Evolutionary conservation across 1,140 invertebrate species (phyloP).

Genomic region (Diachasmimorpha longicaudata): DNA sequence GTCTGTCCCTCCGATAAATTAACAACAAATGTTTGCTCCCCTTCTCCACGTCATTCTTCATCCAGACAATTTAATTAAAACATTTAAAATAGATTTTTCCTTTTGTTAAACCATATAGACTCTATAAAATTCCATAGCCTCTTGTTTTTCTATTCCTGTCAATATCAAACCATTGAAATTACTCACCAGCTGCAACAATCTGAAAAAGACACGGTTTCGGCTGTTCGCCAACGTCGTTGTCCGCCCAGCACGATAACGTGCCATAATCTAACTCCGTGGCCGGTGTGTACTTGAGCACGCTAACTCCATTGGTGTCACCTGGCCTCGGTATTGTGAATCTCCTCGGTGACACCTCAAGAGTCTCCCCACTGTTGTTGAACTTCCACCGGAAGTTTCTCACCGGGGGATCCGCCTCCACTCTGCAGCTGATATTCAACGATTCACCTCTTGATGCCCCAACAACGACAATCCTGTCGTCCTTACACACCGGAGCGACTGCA

Average conservation of each 20-base stretch:
- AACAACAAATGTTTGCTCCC: too few species aligned
- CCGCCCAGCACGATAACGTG: conserved; percentile 78
- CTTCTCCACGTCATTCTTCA: too few species aligned
- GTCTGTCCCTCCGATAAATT: too few species aligned
- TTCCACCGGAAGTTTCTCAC: conserved; percentile 87
- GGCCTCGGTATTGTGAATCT: conserved; percentile 63
- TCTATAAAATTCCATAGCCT: too few species aligned
- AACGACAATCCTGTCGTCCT: conserved; percentile 74
- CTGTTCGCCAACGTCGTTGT: conserved; percentile 78
- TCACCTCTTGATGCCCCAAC: conserved; percentile 86
- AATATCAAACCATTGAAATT: not conserved
- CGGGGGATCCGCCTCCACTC: conserved; percentile 86
- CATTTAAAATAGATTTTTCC: too few species aligned
- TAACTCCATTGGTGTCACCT: conserved; percentile 59
- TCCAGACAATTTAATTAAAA: too few species aligned
- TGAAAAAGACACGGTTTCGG: conserved; percentile 80
- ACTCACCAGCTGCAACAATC: conserved; percentile 75
- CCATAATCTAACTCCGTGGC: conserved; percentile 72
- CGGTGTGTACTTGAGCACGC: conserved; percentile 64
- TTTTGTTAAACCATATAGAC: too few species aligned
- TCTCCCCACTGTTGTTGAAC: conserved; percentile 88
- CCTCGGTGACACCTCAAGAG: conserved; percentile 76
- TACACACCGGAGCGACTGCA: conserved; percentile 83
- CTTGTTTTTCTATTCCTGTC: too few species aligned
- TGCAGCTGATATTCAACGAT: conserved; percentile 81